These are phyloP conservation scores for Drosophila sp. DNA, from an alignment of 1,140 invertebrate species.

Conservation along the genomic window DNA sequence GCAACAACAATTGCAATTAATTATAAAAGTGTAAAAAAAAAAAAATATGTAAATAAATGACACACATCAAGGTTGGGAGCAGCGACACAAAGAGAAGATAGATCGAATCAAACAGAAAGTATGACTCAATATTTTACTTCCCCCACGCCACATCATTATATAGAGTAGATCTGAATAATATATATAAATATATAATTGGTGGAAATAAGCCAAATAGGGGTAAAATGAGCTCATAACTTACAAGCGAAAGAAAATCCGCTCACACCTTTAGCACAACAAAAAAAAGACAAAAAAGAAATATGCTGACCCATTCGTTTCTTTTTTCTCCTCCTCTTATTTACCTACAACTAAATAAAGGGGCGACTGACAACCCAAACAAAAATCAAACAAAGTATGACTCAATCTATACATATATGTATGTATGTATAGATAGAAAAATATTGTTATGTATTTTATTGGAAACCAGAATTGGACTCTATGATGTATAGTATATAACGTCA, in stretches of 20 bases:
- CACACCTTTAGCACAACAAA: background rate
- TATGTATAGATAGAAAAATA: background rate
- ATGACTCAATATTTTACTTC: slow-evolving; percentile 40
- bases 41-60: slow-evolving; percentile 16
- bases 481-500: background rate
- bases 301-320: background rate
- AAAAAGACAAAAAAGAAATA: background rate
- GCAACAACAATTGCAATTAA: slow-evolving; percentile 37
- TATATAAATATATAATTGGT: background rate
- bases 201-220: background rate
- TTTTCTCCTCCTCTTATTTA: background rate
- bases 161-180: background rate
- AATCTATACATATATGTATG: background rate
- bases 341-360: background rate
- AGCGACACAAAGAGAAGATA: slow-evolving; percentile 12
- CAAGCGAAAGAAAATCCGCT: background rate
- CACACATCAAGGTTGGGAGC: background rate
- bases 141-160: background rate
- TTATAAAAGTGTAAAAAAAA: slow-evolving; percentile 31
- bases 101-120: slow-evolving; percentile 6
- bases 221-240: background rate
- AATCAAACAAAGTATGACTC: background rate
- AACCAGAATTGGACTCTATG: background rate
- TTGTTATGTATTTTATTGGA: background rate
- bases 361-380: background rate